phyloP scores from a whole-genome alignment of 2,888 invertebrate species.

The Lycophotia porphyrea region DNA sequence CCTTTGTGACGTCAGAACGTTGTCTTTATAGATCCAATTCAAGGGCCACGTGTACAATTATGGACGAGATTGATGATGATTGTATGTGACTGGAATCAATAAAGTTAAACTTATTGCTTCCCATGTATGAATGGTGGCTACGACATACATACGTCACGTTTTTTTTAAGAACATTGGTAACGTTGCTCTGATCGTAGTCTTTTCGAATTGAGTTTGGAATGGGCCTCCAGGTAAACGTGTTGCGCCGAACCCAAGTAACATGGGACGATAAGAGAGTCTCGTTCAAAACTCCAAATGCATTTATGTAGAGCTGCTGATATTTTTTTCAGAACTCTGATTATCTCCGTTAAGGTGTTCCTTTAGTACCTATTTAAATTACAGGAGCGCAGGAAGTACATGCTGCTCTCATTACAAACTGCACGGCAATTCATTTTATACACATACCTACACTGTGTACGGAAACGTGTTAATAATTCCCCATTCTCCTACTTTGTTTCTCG shows the following conservation, averaged over 20 bases:
- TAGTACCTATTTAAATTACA: not conserved
- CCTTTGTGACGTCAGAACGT: slow-evolving; percentile 24
- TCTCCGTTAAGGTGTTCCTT: not conserved
- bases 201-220: not conserved
- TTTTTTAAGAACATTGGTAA: not conserved
- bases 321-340: not conserved
- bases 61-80: slow-evolving; percentile 40
- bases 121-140: not conserved
- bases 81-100: slow-evolving; percentile 19
- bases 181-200: not conserved
- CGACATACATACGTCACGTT: not conserved
- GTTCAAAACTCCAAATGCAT: too few relatives aligned
- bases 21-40: not conserved
- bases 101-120: slow-evolving; percentile 31
- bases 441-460: not conserved
- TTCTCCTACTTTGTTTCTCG: not conserved
- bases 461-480: not conserved
- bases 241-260: not conserved
- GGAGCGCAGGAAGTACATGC: not conserved
- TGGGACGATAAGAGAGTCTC: not conserved
- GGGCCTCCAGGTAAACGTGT: not conserved
- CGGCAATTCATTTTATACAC: not conserved
- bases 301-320: not conserved
- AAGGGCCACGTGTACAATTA: slow-evolving; percentile 36
- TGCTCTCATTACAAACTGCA: not conserved